A percentile compares a stretch with the other conserved stretches of the same genome.
These are phyloP conservation scores for Leucopsar rothschildi DNA, from an alignment of 2,113 vertebrate species.

Conservation along the genomic window DNA sequence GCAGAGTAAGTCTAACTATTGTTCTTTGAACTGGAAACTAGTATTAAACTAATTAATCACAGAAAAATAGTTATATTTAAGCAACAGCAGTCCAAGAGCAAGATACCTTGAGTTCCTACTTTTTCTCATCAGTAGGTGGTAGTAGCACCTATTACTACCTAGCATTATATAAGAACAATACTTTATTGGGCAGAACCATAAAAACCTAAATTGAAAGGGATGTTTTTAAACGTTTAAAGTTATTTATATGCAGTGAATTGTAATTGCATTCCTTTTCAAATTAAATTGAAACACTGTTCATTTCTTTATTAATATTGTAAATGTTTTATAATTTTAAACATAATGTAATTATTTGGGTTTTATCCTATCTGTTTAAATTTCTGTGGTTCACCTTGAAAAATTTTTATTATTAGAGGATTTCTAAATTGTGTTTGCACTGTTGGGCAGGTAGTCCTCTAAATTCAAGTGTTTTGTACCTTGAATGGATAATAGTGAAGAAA, in stretches of 20 bases:
- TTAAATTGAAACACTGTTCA: neutral
- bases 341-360: neutral
- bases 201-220: neutral
- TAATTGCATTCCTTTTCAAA: neutral
- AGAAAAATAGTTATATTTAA: neutral
- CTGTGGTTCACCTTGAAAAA: neutral
- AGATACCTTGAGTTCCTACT: neutral
- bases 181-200: neutral
- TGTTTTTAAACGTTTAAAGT: neutral
- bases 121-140: constrained; percentile 39
- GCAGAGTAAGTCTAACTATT: constrained; percentile 78
- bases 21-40: neutral
- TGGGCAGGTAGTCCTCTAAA: neutral
- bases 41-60: neutral
- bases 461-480: neutral
- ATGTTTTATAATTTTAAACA: neutral
- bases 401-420: neutral
- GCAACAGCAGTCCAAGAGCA: neutral
- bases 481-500: neutral
- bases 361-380: neutral
- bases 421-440: neutral
- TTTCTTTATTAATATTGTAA: neutral
- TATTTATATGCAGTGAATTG: neutral
- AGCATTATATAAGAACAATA: neutral
- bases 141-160: neutral